phyloP scores from a whole-genome alignment of 2,797 vertebrate species.

The Chaetodon trifasciatus region DNA sequence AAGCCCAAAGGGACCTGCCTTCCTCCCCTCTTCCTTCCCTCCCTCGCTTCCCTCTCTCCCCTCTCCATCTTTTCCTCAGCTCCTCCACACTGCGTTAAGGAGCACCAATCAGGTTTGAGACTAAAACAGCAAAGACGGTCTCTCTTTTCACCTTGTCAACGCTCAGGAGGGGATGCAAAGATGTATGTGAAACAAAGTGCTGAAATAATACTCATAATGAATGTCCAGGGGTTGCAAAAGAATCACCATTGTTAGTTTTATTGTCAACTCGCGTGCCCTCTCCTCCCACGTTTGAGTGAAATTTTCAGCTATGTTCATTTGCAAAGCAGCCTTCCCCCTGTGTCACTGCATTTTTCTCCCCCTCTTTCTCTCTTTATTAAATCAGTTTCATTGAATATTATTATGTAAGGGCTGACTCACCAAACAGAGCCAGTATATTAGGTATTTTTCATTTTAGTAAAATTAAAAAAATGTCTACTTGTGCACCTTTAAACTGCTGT shows the following conservation, averaged over 20 bases:
- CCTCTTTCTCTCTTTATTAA: not conserved
- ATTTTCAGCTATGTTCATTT: constrained; percentile 34
- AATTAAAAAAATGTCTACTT: constrained; percentile 62
- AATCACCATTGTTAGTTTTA: constrained; percentile 15
- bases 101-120: constrained; percentile 44
- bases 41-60: constrained; percentile 30
- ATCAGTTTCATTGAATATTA: constrained; percentile 46
- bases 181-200: constrained; percentile 9
- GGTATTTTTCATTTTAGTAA: constrained; percentile 57
- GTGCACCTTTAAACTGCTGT: constrained; percentile 60
- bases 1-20: constrained; percentile 44
- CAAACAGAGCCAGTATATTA: constrained; percentile 34
- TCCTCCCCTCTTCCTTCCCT: not conserved
- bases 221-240: constrained; percentile 7
- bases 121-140: constrained; percentile 42
- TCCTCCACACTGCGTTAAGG: constrained; percentile 39
- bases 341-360: constrained; percentile 15
- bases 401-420: constrained; percentile 51
- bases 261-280: not conserved
- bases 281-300: constrained; percentile 1
- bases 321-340: constrained; percentile 47
- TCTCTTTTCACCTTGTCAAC: constrained; percentile 35
- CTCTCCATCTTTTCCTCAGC: constrained; percentile 46
- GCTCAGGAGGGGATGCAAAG: constrained; percentile 4
- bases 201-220: constrained; percentile 24